Conservation (phyloP, 2,113 vertebrate genomes). For the Taurulus bubalis region DNA sequence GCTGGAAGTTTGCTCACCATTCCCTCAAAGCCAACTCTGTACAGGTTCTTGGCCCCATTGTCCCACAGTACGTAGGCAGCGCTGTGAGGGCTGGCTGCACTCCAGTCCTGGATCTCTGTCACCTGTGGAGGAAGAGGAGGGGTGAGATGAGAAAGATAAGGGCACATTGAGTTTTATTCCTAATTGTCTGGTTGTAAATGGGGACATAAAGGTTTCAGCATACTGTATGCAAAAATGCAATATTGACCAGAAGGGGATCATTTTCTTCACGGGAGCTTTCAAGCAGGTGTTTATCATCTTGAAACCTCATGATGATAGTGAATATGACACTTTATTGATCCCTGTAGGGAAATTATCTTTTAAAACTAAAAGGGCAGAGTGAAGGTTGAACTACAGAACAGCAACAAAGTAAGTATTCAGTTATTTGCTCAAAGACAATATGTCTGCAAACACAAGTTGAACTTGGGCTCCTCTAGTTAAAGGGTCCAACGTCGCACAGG, state of each 20-base stretch:
- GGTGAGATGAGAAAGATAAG: conserved; percentile 15
- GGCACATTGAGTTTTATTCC: background rate
- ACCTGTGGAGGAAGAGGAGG: conserved; percentile 82
- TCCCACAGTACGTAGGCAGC: conserved; percentile 99
- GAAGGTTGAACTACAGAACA: conserved; percentile 7
- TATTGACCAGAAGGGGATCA: background rate
- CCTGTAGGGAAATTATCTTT: conserved; percentile 9
- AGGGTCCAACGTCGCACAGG: background rate
- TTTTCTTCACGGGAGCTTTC: background rate
- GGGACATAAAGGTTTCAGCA: background rate
- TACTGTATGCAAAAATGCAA: conserved; percentile 4
- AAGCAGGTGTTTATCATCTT: conserved; percentile 20
- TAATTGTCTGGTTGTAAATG: background rate
- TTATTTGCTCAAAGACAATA: background rate
- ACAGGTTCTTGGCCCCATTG: conserved; percentile 99
- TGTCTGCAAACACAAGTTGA: conserved; percentile 3
- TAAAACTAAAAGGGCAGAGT: conserved; percentile 20
- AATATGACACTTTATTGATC: conserved; percentile 23
- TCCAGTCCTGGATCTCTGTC: conserved; percentile 99
- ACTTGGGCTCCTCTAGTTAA: background rate
- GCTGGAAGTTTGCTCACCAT: conserved; percentile 90
- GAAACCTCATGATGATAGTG: background rate
- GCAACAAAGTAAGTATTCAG: background rate
- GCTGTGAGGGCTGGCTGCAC: conserved; percentile 96
- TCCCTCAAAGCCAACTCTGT: conserved; percentile 98